Evolutionary conservation across 2,113 vertebrate genomes (phyloP), one percentile per base, ranked within the genome.

Genomic region (Limanda limanda): DNA sequence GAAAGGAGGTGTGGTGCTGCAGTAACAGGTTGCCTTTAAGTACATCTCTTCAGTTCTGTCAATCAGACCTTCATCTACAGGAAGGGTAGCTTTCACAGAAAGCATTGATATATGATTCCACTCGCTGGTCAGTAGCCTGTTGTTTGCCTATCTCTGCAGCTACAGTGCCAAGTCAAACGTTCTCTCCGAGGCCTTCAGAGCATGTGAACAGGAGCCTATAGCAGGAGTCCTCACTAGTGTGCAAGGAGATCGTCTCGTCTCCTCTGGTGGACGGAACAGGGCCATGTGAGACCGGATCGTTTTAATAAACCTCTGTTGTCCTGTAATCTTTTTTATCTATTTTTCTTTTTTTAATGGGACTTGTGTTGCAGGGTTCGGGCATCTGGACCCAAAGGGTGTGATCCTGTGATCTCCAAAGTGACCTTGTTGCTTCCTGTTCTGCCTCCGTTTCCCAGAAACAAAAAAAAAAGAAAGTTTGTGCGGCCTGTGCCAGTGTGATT

Each of bases 31-130:
- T 73, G 85, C 80, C 18, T 69, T 84, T 70, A 74, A 59, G 61
- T 74, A 76, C 73, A 70, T 76, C 69, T 74, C 54, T 83, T 87
- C 63, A 35, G 14, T 80, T 85, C 68, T 74, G 64, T 81, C 64
- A 58, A 27, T 78, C 69, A 45, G 83, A 84, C 73, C 87, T 88
- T 82, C 64, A 82, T 84, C 78, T 83, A 87, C 84, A 84, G 73
- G 67, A 82, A 88, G 56, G 63, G 74, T 20, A 89, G 92, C 92
- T 93, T 92, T 93, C 91, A 93, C 89, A 89, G 91, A 93, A 93
- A 93, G 92, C 92, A 92, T 40, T 62, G 61, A 71, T 68, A 78
- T 14, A 64, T 51, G 64, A 73, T 72, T 88, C 72, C 81, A 87
- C 76, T 81, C 76, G 77, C 83, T 84, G 85, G 78, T 89, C 87